Evolutionary conservation across 2,888 invertebrate genomes (phyloP).

Genomic region (Cheilosia vernalis): DNA sequence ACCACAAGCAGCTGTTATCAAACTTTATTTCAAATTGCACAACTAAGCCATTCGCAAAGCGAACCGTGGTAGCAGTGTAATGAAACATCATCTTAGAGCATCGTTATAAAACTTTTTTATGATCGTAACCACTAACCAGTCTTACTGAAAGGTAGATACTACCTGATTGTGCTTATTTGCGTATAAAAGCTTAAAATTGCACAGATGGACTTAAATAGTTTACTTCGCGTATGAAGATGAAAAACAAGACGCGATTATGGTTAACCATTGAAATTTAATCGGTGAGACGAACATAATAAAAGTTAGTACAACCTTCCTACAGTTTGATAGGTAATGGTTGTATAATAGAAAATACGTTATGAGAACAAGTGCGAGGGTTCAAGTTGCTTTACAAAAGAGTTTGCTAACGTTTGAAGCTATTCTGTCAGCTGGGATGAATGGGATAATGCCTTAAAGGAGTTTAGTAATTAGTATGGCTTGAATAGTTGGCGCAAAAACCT

Average conservation of each 20-base stretch:
- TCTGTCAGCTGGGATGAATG: too few species aligned
- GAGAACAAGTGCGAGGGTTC: neutral
- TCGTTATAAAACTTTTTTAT: conserved; percentile 59
- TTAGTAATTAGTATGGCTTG: too few species aligned
- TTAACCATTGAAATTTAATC: conserved; percentile 58
- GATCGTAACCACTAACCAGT: conserved; percentile 54
- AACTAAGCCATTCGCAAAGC: conserved; percentile 33
- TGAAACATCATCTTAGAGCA: conserved; percentile 52
- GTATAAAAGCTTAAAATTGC: conserved; percentile 8
- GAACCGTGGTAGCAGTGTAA: conserved; percentile 55
- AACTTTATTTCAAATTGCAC: conserved; percentile 11
- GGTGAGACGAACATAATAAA: neutral
- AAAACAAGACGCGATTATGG: conserved; percentile 38
- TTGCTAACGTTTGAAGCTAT: too few species aligned
- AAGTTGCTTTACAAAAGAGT: neutral
- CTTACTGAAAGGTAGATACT: conserved; percentile 17
- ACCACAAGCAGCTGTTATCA: conserved; percentile 31
- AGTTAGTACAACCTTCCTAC: conserved; percentile 1
- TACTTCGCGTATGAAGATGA: conserved; percentile 15
- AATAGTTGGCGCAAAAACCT: too few species aligned
- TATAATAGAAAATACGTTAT: conserved; percentile 30
- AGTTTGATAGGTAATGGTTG: conserved; percentile 23
- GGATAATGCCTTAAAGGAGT: too few species aligned
- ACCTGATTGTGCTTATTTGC: conserved; percentile 45
- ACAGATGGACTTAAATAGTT: conserved; percentile 9